phyloP scores from a whole-genome alignment of 37 sponge, comb jelly and placozoan genomes.

The Agelas oroides region DNA sequence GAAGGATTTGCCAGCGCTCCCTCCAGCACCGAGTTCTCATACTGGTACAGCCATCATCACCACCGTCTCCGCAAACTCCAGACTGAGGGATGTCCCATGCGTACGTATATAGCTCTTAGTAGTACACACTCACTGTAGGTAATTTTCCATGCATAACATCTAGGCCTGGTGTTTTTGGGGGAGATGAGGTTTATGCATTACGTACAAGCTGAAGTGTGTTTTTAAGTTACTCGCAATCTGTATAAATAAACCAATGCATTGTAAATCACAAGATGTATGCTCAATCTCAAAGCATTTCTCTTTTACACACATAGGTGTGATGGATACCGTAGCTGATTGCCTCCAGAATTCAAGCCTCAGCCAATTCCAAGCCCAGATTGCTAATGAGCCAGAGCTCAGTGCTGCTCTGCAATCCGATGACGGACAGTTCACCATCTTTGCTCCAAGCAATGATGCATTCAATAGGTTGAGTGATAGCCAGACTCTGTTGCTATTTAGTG shows the following conservation, averaged over 20 bases:
- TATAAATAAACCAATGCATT: too few relatives aligned
- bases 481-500: background rate
- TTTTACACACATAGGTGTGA: conserved; percentile 20
- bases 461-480: background rate
- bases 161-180: too few relatives aligned
- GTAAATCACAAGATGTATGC: too few relatives aligned
- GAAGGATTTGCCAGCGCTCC: conserved; percentile 14
- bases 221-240: too few relatives aligned
- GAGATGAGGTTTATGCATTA: too few relatives aligned
- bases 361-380: background rate
- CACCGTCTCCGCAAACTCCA: background rate
- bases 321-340: conserved; percentile 22
- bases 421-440: conserved; percentile 31
- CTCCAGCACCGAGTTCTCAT: background rate
- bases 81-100: conserved; percentile 28
- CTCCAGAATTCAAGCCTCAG: conserved; percentile 11
- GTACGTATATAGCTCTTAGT: too few relatives aligned
- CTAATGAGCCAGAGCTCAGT: background rate
- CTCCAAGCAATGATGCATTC: conserved; percentile 37
- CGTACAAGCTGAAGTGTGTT: too few relatives aligned
- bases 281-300: too few relatives aligned
- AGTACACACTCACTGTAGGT: too few relatives aligned
- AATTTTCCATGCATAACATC: too few relatives aligned
- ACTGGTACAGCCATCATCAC: background rate
- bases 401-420: background rate